Evolutionary conservation across 1,140 invertebrate species (phyloP).

Genomic region (Drosophila jambulina): DNA sequence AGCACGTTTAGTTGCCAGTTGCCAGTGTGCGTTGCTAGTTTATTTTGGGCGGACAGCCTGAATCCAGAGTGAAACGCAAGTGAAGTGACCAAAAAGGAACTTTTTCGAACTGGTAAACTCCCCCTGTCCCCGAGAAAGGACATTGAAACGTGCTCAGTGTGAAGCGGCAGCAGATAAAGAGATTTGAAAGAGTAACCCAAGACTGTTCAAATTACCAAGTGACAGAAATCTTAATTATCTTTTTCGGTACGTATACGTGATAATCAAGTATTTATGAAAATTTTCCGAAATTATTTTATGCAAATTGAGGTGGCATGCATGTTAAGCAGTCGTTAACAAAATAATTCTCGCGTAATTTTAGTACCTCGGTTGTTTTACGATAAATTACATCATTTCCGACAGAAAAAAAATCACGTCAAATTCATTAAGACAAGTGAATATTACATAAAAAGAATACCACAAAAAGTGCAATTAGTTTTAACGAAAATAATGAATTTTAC

Average conservation of each 20-base stretch:
- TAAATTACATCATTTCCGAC: constrained; percentile 46
- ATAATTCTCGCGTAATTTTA: constrained; percentile 18
- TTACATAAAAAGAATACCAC: constrained; percentile 4
- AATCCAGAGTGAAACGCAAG: constrained; percentile 67
- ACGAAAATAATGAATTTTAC: constrained; percentile 25
- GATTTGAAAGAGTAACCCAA: constrained; percentile 18
- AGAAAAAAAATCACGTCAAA: constrained; percentile 18
- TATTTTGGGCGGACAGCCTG: constrained; percentile 55
- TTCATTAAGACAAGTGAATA: constrained; percentile 25
- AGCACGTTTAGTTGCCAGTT: constrained; percentile 53
- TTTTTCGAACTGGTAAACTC: constrained; percentile 50
- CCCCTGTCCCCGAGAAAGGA: constrained; percentile 4
- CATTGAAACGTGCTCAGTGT: constrained; percentile 42
- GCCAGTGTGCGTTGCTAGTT: constrained; percentile 34
- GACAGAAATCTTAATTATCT: constrained; percentile 4
- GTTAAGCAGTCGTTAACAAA: constrained; percentile 23
- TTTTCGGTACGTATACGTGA: constrained; percentile 65
- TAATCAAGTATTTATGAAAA: constrained; percentile 12
- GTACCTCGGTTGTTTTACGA: constrained; percentile 14
- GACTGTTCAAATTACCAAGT: constrained; percentile 22
- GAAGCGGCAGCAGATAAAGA: constrained; percentile 29
- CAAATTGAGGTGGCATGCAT: constrained; percentile 40
- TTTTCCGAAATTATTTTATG: constrained; percentile 26
- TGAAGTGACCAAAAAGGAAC: constrained; percentile 60
- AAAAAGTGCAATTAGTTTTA: constrained; percentile 34